Base-by-base conservation (phyloP, 2,888 invertebrate genomes). In the Oscheius sp. region DNA sequence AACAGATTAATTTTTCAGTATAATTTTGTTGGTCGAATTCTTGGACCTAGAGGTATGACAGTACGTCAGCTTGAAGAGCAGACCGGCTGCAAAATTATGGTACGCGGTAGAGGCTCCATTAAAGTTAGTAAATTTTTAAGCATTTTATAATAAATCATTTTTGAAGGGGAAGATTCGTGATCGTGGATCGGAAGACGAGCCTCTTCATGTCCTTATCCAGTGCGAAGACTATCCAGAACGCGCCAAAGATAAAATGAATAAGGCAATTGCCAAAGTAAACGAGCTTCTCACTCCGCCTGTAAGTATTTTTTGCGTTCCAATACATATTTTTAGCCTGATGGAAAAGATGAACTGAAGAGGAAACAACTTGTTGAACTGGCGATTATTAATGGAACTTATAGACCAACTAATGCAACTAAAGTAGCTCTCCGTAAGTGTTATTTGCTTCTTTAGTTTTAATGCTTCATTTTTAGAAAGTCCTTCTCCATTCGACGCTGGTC, bases 41-140 rank as follows among this genome's bases (percentile, higher is more conserved):
- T 98, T 87, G 98, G 98, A 61, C 97, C 97, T 81, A 91, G 98
- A 86, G 98, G 98, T 82, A 98, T 98, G 97, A 98, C 98, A 81
- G 97, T 98, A 65, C 98, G 99, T 90, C 97, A 98, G 90, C 90
- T 98, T 88, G 98, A 98, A 90, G 95, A 96, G 90, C 97, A 97
- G 91, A 98, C 98, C 86, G 97, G 97, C 84, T 99, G 98, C 90
- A 98, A 98, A 92, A 97, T 98, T 87, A 98, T 69, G 69, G 96
- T 98, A 87, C 91, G 98, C 90, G 97, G 97, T 88, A 95, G 95
- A 90, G 73, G 73, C 23, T 73, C 69, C 20, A 53, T 68, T 52
- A 73, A 69, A 23, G 70, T 68, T n/a, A 25, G 46, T 20, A 6
- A 8, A 42, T 4, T 37, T 27, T 61, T n/a, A 15, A 61, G 27